Evolutionary conservation across 1,140 invertebrate species (phyloP), one percentile per base, ranked within the genome.

Genomic region (Chrysoperla carnea): DNA sequence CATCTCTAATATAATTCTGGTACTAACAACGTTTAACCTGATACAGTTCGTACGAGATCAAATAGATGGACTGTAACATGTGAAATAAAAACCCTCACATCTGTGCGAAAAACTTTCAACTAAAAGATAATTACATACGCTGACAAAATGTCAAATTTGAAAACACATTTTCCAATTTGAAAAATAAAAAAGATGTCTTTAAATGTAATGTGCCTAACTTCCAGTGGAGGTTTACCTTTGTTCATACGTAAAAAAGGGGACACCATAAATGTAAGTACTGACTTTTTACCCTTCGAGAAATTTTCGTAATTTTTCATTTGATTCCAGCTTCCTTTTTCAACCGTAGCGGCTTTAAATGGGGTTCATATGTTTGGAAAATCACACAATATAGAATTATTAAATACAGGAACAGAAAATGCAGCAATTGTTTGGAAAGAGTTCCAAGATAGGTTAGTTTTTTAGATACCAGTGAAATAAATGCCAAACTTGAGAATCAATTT

Each of bases 291-390:
- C n/a, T 33, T 37, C 13, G 5, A 38, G 36, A 38, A 42, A 46
- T 43, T 15, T 15, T 45, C 17, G n/a, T 39, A 31, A 42, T 46
- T 23, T 37, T 36, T 45, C 45, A 36, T 43, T 46, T 23, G 46
- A 40, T 71, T 69, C 15, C 52, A 86, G 81, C 62, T 86, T 45
- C 76, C 80, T 6, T 86, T 84, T 60, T 79, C 81, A 15, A 71
- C 78, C 39, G 72, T 84, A 44, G 83, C 81, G n/a, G 81, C 81
- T 2, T 52, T 87, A 14, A 85, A 85, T 67, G 82, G 81, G 6
- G 75, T 86, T n/a, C 81, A 85, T 48, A 81, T 87, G 72, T 87
- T 84, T 63, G 70, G 80, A 1, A 80, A 78, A 54, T 76, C 75
- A 4, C 75, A 82, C 42, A 70, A 73, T 33, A 67, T 81, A 33